Conservation (phyloP, 2,888 invertebrate genomes). For the Leucophenga maculata region DNA sequence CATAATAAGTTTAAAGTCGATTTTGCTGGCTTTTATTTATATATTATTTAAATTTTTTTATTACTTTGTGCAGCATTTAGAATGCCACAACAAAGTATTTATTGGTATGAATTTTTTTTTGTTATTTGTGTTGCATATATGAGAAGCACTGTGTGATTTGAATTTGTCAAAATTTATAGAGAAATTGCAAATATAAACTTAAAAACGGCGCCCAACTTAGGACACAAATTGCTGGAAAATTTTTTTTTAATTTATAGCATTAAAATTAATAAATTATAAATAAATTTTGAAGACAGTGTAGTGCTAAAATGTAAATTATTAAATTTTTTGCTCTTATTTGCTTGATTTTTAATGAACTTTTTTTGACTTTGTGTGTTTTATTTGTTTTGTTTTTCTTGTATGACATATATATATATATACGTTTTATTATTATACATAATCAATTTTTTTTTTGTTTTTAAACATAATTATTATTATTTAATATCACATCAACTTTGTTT, state of each 20-base stretch:
- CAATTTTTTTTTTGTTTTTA: conserved; percentile 30
- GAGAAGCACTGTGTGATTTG: too few relatives aligned
- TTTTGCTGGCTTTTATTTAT: neutral
- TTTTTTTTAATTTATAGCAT: too few relatives aligned
- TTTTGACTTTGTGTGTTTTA: conserved; percentile 31
- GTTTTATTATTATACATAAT: conserved; percentile 31
- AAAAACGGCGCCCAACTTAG: too few relatives aligned
- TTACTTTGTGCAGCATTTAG: conserved; percentile 9
- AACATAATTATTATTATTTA: conserved; percentile 65
- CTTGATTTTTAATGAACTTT: conserved; percentile 23
- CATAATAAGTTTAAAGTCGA: too few relatives aligned
- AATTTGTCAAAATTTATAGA: neutral
- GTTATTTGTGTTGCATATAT: conserved; percentile 1
- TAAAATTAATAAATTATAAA: too few relatives aligned
- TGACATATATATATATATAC: conserved; percentile 17
- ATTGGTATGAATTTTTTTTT: conserved; percentile 20
- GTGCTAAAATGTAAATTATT: neutral
- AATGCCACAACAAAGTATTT: neutral
- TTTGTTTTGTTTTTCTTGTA: conserved; percentile 26
- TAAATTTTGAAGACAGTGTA: neutral
- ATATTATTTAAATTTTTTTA: neutral
- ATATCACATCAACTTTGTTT: conserved; percentile 72
- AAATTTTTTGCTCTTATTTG: neutral
- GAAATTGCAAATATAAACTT: neutral
- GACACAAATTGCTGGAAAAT: too few relatives aligned